Percentiles rank a stretch among this genome's conserved stretches.
Conservation (phyloP, 2,888 invertebrate species). For the Leptogaster cylindrica region DNA sequence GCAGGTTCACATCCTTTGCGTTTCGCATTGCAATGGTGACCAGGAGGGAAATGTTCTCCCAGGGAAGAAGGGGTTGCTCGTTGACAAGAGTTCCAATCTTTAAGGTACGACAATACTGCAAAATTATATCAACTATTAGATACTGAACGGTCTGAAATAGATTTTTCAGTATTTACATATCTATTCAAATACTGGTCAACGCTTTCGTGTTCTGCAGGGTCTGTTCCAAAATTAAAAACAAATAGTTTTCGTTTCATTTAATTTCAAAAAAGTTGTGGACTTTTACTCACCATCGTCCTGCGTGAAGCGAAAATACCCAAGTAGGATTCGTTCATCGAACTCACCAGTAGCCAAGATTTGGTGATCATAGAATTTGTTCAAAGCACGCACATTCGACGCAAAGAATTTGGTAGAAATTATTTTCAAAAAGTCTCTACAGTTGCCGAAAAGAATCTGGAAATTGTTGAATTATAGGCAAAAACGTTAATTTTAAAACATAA, state of each 20-base stretch:
- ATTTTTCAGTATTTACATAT: too few relatives aligned
- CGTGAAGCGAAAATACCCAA: conserved; percentile 67
- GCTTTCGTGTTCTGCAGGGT: conserved; percentile 45
- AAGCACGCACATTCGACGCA: conserved; percentile 82
- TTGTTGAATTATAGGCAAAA: conserved; percentile 28
- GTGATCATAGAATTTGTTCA: conserved; percentile 88
- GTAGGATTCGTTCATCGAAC: conserved; percentile 95
- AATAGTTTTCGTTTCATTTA: background rate
- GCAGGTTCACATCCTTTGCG: conserved; percentile 75
- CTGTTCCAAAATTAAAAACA: background rate
- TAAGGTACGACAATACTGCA: conserved; percentile 62
- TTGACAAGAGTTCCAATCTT: conserved; percentile 84
- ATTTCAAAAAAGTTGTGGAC: background rate
- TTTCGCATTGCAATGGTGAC: conserved; percentile 87
- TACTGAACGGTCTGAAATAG: too few relatives aligned
- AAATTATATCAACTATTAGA: too few relatives aligned
- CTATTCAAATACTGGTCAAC: conserved; percentile 49
- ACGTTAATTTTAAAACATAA: background rate
- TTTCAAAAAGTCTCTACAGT: conserved; percentile 72
- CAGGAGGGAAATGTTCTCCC: conserved; percentile 69
- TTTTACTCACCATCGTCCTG: conserved; percentile 10
- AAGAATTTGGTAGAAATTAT: conserved; percentile 80
- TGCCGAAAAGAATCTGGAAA: conserved; percentile 75
- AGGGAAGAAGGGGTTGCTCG: conserved; percentile 76
- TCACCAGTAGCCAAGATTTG: conserved; percentile 90